Evolutionary conservation across 2,113 vertebrate genomes (phyloP).

Genomic region (Dicrurus megarhynchus): DNA sequence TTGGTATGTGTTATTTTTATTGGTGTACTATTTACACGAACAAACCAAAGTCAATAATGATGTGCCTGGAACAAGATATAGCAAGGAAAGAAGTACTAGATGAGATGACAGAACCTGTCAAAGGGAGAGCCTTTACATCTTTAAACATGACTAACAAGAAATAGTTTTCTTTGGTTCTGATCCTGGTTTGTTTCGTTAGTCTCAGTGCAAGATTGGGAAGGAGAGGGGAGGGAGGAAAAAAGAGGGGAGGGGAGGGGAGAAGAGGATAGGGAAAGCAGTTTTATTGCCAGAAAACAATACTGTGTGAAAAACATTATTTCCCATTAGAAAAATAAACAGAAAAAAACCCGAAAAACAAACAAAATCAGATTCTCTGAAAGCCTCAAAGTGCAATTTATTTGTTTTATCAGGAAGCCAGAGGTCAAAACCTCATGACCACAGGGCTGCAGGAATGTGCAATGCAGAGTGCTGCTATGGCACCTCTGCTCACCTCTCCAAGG

Average conservation of each 20-base stretch:
- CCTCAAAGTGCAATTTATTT: not conserved
- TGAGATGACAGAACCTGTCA: not conserved
- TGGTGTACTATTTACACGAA: not conserved
- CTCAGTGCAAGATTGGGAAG: not conserved
- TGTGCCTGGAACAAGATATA: not conserved
- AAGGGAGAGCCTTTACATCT: not conserved
- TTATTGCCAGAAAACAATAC: not conserved
- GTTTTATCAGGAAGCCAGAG: not conserved
- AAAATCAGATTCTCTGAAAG: not conserved
- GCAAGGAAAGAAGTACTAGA: not conserved
- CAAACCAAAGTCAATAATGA: not conserved
- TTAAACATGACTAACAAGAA: not conserved
- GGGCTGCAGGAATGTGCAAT: not conserved
- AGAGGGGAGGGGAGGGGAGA: not conserved
- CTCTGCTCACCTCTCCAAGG: not conserved
- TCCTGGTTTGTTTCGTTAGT: not conserved
- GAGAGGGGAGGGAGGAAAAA: accelerated
- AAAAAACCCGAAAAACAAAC: accelerated
- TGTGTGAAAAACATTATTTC: not conserved
- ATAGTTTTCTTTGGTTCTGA: not conserved
- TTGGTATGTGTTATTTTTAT: not conserved
- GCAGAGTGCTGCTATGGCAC: not conserved
- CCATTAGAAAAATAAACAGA: not conserved
- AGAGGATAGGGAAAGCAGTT: not conserved
- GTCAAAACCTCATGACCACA: not conserved